These are phyloP conservation scores for Neoniphon sammara DNA, from an alignment of 2,797 vertebrate genomes.

Conservation along the genomic window DNA sequence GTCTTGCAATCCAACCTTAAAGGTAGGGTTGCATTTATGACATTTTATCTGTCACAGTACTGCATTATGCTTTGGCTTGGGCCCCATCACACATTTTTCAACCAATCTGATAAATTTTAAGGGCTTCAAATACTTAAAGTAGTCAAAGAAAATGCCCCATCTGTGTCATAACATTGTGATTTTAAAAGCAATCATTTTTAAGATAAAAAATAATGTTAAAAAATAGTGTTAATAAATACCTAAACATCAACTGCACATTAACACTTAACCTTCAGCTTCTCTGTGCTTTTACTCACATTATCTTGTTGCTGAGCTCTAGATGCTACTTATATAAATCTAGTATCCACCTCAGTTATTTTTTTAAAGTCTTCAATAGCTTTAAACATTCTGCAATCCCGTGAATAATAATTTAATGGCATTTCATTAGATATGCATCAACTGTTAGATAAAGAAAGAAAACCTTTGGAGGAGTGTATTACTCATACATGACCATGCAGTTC, in stretches of 20 bases:
- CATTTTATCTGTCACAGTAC: neutral
- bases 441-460: slow-evolving; percentile 20
- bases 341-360: neutral
- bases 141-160: neutral
- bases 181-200: slow-evolving; percentile 11
- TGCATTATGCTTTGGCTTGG: slow-evolving; percentile 4
- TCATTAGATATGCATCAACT: slow-evolving; percentile 32
- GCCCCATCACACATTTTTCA: neutral
- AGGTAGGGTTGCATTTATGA: neutral
- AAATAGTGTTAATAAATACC: neutral
- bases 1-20: neutral
- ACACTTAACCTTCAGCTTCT: neutral
- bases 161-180: neutral
- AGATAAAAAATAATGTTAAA: slow-evolving; percentile 9
- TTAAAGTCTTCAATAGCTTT: slow-evolving; percentile 28
- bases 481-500: slow-evolving; percentile 52
- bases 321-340: slow-evolving; percentile 4
- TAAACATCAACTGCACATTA: slow-evolving; percentile 4
- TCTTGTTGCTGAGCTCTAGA: slow-evolving; percentile 16
- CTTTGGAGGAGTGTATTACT: slow-evolving; percentile 3
- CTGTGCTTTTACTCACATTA: slow-evolving; percentile 13
- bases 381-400: slow-evolving; percentile 11
- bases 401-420: slow-evolving; percentile 28
- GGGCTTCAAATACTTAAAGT: slow-evolving; percentile 2
- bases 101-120: neutral